These are phyloP conservation scores for Isichthys henryi DNA, from an alignment of 2,113 vertebrate species.

Conservation along the genomic window DNA sequence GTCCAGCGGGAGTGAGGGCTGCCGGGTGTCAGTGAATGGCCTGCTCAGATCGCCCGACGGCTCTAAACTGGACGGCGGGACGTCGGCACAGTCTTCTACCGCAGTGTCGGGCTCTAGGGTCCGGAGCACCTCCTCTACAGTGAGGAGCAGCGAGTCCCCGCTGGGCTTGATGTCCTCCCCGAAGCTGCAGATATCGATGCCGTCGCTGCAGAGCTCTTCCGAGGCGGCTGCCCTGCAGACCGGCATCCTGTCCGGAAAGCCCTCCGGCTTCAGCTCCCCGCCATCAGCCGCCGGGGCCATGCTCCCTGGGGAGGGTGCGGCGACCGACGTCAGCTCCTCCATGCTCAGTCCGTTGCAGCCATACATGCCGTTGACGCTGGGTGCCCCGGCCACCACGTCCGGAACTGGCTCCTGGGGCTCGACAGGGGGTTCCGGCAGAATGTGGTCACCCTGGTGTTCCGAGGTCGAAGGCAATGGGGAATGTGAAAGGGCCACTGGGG, in stretches of 20 bases:
- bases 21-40: conserved; percentile 56
- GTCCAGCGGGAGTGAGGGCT: conserved; percentile 63
- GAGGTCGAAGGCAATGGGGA: conserved; percentile 70
- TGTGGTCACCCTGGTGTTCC: conserved; percentile 40
- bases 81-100: conserved; percentile 60
- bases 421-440: background rate
- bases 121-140: conserved; percentile 84
- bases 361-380: conserved; percentile 74
- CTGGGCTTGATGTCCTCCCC: conserved; percentile 77
- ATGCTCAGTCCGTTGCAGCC: conserved; percentile 77
- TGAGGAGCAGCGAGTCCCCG: conserved; percentile 80
- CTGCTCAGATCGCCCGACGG: conserved; percentile 60
- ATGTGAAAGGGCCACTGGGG: conserved; percentile 69
- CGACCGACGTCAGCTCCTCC: conserved; percentile 67
- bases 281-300: conserved; percentile 56
- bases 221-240: conserved; percentile 56
- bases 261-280: conserved; percentile 69
- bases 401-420: conserved; percentile 2
- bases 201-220: conserved; percentile 69
- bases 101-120: conserved; percentile 69
- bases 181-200: conserved; percentile 80
- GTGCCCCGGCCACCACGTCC: conserved; percentile 55
- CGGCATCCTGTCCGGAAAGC: conserved; percentile 59
- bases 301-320: conserved; percentile 72
- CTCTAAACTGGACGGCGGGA: conserved; percentile 63